Evolutionary conservation across 2,888 invertebrate species (phyloP).

Genomic region (Xiphydria camelus): DNA sequence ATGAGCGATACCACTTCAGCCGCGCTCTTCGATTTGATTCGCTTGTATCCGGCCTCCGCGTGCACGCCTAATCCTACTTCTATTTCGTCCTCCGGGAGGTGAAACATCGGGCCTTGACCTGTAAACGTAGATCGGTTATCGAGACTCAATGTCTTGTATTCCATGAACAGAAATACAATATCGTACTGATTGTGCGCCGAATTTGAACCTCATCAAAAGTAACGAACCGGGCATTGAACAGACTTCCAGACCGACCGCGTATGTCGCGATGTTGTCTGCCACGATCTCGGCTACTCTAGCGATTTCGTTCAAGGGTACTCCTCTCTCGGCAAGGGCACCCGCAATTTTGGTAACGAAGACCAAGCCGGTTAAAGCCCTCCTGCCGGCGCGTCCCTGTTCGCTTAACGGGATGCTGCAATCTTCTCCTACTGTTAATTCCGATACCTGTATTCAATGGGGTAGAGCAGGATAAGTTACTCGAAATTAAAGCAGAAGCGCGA

Average conservation of each 20-base stretch:
- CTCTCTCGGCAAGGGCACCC: constrained; percentile 56
- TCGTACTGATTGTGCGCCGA: too few relatives aligned
- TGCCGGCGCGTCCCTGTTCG: constrained; percentile 56
- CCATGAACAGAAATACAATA: too few relatives aligned
- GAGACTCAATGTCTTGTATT: too few relatives aligned
- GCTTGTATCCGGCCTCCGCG: constrained; percentile 62
- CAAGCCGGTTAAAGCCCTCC: constrained; percentile 56
- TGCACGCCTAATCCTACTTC: constrained; percentile 68
- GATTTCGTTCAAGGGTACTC: constrained; percentile 60
- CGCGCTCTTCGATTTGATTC: constrained; percentile 56
- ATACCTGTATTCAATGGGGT: constrained; percentile 30
- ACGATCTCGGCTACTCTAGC: constrained; percentile 51
- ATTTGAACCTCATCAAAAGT: too few relatives aligned
- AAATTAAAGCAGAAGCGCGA: not conserved
- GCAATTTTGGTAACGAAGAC: constrained; percentile 48
- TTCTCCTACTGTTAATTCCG: constrained; percentile 48
- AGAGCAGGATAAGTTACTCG: not conserved
- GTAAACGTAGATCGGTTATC: too few relatives aligned
- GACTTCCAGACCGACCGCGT: constrained; percentile 70
- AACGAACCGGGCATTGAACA: constrained; percentile 68
- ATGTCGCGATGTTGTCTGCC: constrained; percentile 66
- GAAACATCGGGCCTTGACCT: constrained; percentile 67
- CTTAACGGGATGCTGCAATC: constrained; percentile 51
- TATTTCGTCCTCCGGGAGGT: constrained; percentile 66
- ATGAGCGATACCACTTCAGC: constrained; percentile 61